Percentiles rank a stretch among this genome's conserved stretches.
These are phyloP conservation scores for Rattus norvegicus DNA, from an alignment of 2,113 vertebrate genomes.

Conservation along the genomic window DNA sequence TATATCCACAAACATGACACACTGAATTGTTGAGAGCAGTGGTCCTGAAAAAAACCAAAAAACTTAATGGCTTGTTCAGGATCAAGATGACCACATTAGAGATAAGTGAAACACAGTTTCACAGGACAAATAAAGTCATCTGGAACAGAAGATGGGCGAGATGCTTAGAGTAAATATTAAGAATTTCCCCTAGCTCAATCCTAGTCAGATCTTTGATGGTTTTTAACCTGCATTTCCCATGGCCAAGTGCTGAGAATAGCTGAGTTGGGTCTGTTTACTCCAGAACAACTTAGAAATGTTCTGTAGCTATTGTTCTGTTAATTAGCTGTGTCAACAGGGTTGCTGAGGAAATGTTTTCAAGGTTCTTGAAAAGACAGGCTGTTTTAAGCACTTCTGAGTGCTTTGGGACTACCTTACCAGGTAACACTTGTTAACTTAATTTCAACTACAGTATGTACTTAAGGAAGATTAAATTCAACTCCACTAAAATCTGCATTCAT, in stretches of 20 bases:
- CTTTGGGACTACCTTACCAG: conserved; percentile 59
- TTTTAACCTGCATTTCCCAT: not conserved
- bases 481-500: conserved; percentile 25
- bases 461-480: conserved; percentile 57
- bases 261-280: not conserved
- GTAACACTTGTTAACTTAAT: conserved; percentile 56
- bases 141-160: not conserved
- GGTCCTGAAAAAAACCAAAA: not conserved
- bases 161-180: not conserved
- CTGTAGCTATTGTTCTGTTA: conserved; percentile 63
- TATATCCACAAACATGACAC: not conserved
- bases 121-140: not conserved
- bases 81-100: not conserved
- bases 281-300: not conserved
- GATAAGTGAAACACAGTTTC: not conserved
- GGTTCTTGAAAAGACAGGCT: conserved; percentile 67
- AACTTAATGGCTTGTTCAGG: not conserved
- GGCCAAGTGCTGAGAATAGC: not conserved
- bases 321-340: conserved; percentile 69
- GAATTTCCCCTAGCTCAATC: not conserved
- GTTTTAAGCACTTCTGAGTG: conserved; percentile 63
- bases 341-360: conserved; percentile 43
- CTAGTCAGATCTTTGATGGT: not conserved
- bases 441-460: conserved; percentile 17
- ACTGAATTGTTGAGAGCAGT: not conserved